phyloP scores from a whole-genome alignment of 1,140 invertebrate genomes.

The Chrysomallon squamiferum region DNA sequence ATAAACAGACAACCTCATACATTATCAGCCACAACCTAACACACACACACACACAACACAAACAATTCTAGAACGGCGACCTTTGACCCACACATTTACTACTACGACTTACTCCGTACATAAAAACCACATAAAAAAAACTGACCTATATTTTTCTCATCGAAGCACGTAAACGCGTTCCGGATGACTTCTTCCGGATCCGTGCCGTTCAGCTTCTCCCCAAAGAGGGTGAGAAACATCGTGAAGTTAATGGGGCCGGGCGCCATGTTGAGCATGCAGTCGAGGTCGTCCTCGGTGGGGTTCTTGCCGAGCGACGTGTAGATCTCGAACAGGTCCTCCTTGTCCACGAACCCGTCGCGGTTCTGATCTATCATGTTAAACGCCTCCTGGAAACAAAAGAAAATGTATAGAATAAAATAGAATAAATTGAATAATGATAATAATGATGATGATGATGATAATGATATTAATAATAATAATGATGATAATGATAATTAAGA shows the following conservation, averaged over 20 bases:
- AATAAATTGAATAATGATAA: no score
- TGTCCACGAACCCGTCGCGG: conserved; percentile 95
- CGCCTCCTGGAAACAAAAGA: conserved; percentile 85
- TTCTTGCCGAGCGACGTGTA: conserved; percentile 85
- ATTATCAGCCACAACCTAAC: no score
- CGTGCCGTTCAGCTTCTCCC: conserved; percentile 70
- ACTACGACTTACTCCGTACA: no score
- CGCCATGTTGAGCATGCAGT: conserved; percentile 70
- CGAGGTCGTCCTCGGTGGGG: conserved; percentile 67
- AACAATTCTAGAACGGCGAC: no score
- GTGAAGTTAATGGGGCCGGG: conserved; percentile 74
- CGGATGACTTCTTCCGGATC: conserved; percentile 71
- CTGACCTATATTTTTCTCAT: conserved; percentile 66
- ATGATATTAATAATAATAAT: no score
- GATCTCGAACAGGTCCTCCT: conserved; percentile 98
- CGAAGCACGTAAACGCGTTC: conserved; percentile 71
- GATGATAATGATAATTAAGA: no score
- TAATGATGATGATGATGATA: no score
- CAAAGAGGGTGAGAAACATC: conserved; percentile 72
- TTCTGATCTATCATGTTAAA: conserved; percentile 99
- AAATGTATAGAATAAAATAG: no score
- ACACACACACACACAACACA: no score
- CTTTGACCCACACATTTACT: no score
- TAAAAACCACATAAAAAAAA: no score
- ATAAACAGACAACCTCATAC: no score